A percentile compares a stretch with the other conserved stretches of the same genome.
phyloP scores from a whole-genome alignment of 2,797 vertebrate species.

The Cryptoprocta ferox region DNA sequence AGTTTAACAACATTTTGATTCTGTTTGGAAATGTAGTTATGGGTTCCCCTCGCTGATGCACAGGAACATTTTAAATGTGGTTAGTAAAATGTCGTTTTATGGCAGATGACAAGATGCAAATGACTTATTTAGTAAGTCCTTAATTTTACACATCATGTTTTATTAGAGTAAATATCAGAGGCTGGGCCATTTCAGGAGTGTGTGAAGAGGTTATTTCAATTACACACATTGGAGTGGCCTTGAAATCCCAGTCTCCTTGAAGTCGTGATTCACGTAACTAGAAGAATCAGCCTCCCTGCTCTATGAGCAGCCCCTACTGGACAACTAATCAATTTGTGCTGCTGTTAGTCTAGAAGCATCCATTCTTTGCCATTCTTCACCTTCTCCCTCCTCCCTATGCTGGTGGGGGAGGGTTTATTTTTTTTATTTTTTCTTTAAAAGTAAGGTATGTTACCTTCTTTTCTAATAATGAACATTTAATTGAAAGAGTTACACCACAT shows the following conservation, averaged over 20 bases:
- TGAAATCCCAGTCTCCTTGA: constrained; percentile 42
- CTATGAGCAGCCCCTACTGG: constrained; percentile 82
- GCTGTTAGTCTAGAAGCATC: not conserved
- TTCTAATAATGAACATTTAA: not conserved
- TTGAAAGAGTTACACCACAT: not conserved
- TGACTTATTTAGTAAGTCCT: constrained; percentile 35
- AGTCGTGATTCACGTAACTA: not conserved
- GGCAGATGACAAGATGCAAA: constrained; percentile 67
- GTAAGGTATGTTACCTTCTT: not conserved
- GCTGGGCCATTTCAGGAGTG: constrained; percentile 67
- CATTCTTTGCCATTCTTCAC: not conserved
- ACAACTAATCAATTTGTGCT: not conserved
- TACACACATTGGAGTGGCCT: constrained; percentile 63
- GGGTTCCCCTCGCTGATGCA: constrained; percentile 65
- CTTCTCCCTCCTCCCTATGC: not conserved
- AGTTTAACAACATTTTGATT: constrained; percentile 86
- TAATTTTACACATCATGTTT: constrained; percentile 73
- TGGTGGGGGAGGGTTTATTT: not conserved
- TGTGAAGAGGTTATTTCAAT: constrained; percentile 63
- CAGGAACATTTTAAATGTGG: constrained; percentile 54
- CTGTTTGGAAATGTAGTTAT: constrained; percentile 81
- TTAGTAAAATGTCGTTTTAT: constrained; percentile 67
- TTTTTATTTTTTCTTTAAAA: constrained; percentile 40
- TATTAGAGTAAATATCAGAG: constrained; percentile 65
- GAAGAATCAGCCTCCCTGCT: constrained; percentile 64